Base-by-base conservation (phyloP, 37 sponge, comb jelly and placozoan genomes). In the Haliclona indistincta region DNA sequence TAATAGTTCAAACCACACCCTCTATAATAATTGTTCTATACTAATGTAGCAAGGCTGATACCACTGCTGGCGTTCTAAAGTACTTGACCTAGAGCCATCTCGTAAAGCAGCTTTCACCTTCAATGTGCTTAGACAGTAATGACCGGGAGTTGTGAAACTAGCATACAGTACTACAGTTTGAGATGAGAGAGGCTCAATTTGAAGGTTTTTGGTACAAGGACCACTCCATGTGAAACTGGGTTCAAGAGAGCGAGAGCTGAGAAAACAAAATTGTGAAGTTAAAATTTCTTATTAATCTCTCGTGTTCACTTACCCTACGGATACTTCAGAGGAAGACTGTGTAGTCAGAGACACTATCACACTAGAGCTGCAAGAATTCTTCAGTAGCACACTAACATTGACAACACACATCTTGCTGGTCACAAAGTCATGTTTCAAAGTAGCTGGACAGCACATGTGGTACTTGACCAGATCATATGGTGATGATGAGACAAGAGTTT, bases 401-500 rank as follows among this genome's bases (percentile, higher is more conserved):
- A 81, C 72, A 4, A 29, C 43, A 69, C 88, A 81, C 55, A 69
- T 23, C 3, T 8, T 36, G 10, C 17, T 22, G 39, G 63, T 17
- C 17, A 45, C 28, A 56, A 65, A 75, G 49, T 67, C 38, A 29
- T 78, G 79, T 20, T 13, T 55, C 39, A 65, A 25, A 15, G 75
- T 41, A 38, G 70, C 43, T 10, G 88, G 70, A 30, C 81, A 82
- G 35, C 70, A 65, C n/a, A 87, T 36, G 30, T 64, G 15, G 70
- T 80, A 72, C 75, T 81, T 87, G 20, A 87, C 81, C 49, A 81
- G 60, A 45, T 69, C 70, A 53, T 79, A 79, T 32, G 79, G 61
- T 54, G 70, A 56, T n/a, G 76, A 70, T 43, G 54, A 44, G 43
- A n/a, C 7, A 20, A 58, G 22, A 58, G 23, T 25, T 6, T 20